Base-by-base conservation (phyloP, 2,797 vertebrate species). In the Gastrophryne carolinensis region DNA sequence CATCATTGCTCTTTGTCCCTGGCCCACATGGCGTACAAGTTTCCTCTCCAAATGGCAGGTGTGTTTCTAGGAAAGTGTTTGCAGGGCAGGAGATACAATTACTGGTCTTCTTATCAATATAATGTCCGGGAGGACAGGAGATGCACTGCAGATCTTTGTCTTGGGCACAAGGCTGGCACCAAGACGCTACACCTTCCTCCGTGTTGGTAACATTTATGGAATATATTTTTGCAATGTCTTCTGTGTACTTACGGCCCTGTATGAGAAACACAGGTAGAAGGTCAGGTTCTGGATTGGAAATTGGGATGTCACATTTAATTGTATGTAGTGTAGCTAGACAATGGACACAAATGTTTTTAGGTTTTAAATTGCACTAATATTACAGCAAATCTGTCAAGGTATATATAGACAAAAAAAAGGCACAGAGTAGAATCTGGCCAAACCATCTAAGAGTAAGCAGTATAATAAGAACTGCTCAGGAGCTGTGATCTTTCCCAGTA, bases 221-320 rank as follows among this genome's bases (percentile, higher is more conserved):
- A 86, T 96, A 98, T 81, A 99, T 92, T 85, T 93, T 98, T 79
- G 95, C 96, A 26, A 92, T 80, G 1, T 98, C 95, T 0, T 69
- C 78, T 9, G 93, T 95, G 82, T 93, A 94, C 35, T 87, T 90
- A 58, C 89, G 93, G 49, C 91, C 91, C 96, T 98, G 83, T 23
- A 52, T 39, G 74, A 47, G 13, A 27, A 41, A 39, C 5, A 34
- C 3, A 58, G n/a, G n/a, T n/a, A n/a, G n/a, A n/a, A n/a, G n/a
- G n/a, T n/a, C n/a, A n/a, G n/a, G n/a, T n/a, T n/a, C n/a, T n/a
- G n/a, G n/a, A n/a, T n/a, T n/a, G n/a, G n/a, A n/a, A n/a, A n/a
- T n/a, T n/a, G n/a, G n/a, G n/a, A n/a, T n/a, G n/a, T n/a, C n/a
- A n/a, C n/a, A n/a, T n/a, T n/a, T n/a, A n/a, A n/a, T n/a, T n/a